Evolutionary conservation across 2,113 vertebrate genomes (phyloP), one percentile per base, ranked within the genome.

Genomic region (Maccullochella peelii): DNA sequence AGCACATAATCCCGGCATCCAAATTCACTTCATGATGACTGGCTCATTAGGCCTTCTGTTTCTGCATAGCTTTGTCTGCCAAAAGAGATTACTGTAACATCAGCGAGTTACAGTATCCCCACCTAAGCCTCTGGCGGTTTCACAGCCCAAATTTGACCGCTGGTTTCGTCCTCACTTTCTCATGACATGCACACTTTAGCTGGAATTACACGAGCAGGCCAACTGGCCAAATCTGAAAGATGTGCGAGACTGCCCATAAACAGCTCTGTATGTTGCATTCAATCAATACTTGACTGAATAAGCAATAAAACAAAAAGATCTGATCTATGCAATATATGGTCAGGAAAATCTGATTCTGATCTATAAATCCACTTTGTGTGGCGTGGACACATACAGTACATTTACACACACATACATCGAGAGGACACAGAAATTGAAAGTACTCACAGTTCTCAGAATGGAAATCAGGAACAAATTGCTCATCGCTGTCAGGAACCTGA

Each of bases 401-500:
- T 23, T 44, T 5, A 49, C 21, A 73, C 11, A 25, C 42, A 47
- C 3, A 44, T 6, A 12, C 1, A 2, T 25, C 12, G 15, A 61
- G 5, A 78, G 36, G 49, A 69, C 16, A 67, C 4, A 65, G 14
- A 82, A 84, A 78, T 3, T 8, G 7, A 85, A 74, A 55, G 77
- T 95, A 99, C 98, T 99, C 93, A 99, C 98, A 92, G 94, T 97
- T 99, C 91, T 99, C 98, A 72, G 98, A 97, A 82, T 98, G 97
- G 92, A 98, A 97, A 94, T 99, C 98, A 83, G 98, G 98, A 94
- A 99, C 97, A 92, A 98, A 99, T 88, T 98, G 98, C 90, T 99
- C 98, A 81, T 99, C 98, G 0, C 96, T 97, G 95, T 99, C 98
- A 77, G 98, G 98, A 94, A 99, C 98, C 94, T 99, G 98, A 96